Evolutionary conservation across 53 echinoderm and acorn worm species (phyloP).

Genomic region (Antedon mediterranea): DNA sequence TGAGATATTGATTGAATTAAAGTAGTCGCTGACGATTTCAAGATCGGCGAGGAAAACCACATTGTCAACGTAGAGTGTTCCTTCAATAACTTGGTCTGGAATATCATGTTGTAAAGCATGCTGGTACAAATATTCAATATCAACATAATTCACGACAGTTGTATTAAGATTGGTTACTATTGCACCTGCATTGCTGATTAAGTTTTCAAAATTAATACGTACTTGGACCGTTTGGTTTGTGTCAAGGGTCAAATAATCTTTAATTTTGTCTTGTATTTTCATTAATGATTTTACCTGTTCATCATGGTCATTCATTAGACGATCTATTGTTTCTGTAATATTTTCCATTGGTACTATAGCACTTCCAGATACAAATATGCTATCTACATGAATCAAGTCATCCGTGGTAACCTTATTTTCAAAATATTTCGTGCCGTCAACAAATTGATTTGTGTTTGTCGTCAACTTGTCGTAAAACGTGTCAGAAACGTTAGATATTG

Average conservation of each 20-base stretch:
- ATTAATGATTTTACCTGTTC: not conserved
- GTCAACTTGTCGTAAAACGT: not conserved
- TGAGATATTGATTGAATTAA: not conserved
- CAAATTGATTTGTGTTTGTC: not conserved
- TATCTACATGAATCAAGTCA: not conserved
- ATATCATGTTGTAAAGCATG: not conserved
- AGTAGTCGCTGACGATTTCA: not conserved
- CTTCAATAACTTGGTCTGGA: not conserved
- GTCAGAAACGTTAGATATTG: not conserved
- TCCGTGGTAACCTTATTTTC: not conserved
- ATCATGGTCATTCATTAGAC: not conserved
- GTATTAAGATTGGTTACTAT: not conserved
- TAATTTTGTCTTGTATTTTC: not conserved
- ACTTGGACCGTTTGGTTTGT: not conserved
- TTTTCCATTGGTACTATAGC: not conserved
- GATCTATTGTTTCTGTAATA: not conserved
- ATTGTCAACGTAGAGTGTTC: not conserved
- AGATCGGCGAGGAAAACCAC: not conserved
- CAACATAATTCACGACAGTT: not conserved
- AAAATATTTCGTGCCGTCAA: not conserved
- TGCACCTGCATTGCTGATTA: not conserved
- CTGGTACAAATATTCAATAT: not conserved
- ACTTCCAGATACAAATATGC: not conserved
- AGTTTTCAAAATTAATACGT: not conserved
- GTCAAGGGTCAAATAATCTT: not conserved